Evolutionary conservation across 2,888 invertebrate species (phyloP), one percentile per base, ranked within the genome.

Genomic region (Leucozona laternaria): DNA sequence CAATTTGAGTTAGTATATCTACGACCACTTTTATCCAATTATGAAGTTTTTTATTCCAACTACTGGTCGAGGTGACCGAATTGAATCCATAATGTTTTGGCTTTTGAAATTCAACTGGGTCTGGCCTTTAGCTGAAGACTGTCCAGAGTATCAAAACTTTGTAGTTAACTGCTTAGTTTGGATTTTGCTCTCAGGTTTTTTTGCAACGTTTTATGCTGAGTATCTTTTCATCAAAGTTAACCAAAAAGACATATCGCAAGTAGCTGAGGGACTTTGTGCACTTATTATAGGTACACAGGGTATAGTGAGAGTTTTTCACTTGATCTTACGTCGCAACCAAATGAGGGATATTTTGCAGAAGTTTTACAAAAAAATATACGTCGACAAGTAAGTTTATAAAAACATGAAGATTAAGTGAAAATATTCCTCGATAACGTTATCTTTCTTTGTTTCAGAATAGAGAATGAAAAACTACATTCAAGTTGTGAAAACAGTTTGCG

Each of bases 181-280:
- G 37, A 20, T 62, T 13, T 62, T 75, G 10, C 25, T 62, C 8
- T 15, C 5, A 15, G 37, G 25, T 2, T 75, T 45, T 48, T 31
- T 75, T 20, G 31, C 50, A 50, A 34, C 48, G 1, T 62, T 62
- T 15, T 37, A 37, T 17, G 73, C 73, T 4, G 73, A 75, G 28
- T 62, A 15, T 34, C 28, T 62, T 10, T 60, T 50, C 25, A 34
- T 62, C 3, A 50, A 28, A 45, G 60, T 50, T 2, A 75, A 31
- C 7, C 34, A 50, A 34, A 62, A 45, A 17, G 73, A 75, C 17
- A 62, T 75, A 25, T 53, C 62, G 1, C 43, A 37, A 37, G 50
- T 75, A 25, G 50, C 73, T n/a, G 73, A 75, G 50, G 73, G 73
- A 31, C 50, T 75, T 6, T 62, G 60, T 58, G 45, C 73, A 7